A percentile compares a stretch with the other conserved stretches of the same genome.
These are phyloP conservation scores for Leptinotarsa defecta DNA, from an alignment of 1,140 invertebrate species.

Conservation along the genomic window DNA sequence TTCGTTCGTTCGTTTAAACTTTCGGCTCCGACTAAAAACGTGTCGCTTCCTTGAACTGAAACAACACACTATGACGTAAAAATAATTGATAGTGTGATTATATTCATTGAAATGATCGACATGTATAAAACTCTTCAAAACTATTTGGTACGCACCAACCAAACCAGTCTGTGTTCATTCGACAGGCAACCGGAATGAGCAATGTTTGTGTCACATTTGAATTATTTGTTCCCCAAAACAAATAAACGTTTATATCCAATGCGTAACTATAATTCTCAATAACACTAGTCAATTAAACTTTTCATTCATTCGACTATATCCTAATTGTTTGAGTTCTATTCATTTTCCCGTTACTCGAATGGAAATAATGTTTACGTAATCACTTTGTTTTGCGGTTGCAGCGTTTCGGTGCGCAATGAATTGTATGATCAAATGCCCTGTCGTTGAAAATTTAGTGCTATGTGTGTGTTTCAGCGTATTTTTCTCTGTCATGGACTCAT, in stretches of 20 bases:
- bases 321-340: slow-evolving; percentile 27
- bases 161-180: background rate
- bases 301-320: slow-evolving; percentile 20
- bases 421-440: background rate
- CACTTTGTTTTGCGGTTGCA: slow-evolving; percentile 18
- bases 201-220: slow-evolving; percentile 27
- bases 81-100: too few relatives aligned
- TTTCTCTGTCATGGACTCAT: too few relatives aligned
- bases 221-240: slow-evolving; percentile 19
- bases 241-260: slow-evolving; percentile 18
- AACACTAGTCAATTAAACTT: slow-evolving; percentile 26
- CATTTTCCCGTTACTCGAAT: slow-evolving; percentile 20
- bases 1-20: too few relatives aligned
- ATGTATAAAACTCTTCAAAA: background rate
- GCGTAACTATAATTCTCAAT: slow-evolving; percentile 21
- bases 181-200: slow-evolving; percentile 4
- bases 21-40: too few relatives aligned
- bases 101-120: too few relatives aligned
- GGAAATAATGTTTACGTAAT: slow-evolving; percentile 24
- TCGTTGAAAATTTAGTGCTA: too few relatives aligned
- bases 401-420: background rate
- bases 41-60: too few relatives aligned
- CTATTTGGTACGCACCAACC: background rate
- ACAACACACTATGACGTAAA: too few relatives aligned
- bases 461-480: too few relatives aligned